Base-by-base conservation (phyloP, 2,888 invertebrate genomes). In the Zonitis immaculata region DNA sequence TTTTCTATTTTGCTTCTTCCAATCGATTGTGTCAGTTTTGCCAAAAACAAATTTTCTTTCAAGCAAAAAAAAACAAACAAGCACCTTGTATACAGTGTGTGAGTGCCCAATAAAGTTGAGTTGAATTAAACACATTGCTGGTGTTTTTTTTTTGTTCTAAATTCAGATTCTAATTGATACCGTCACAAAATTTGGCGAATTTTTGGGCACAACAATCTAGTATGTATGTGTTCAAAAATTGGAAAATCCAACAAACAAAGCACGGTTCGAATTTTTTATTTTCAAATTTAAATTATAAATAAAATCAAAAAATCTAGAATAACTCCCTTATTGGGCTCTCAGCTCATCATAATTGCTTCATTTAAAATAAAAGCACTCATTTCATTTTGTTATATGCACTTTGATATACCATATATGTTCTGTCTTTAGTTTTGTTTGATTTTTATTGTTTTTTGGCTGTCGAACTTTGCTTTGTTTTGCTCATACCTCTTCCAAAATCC, bases 391-490 rank as follows among this genome's bases (percentile, higher is more conserved):
- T 62, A 62, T 61, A 39, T 39, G 39, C 39, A 39, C 39, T 20
- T 39, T n/a, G n/a, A n/a, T n/a, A n/a, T n/a, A n/a, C n/a, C n/a
- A n/a, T 39, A 20, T 39, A 18, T 39, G 39, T 39, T 20, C 20
- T 39, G 39, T 39, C n/a, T n/a, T n/a, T n/a, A n/a, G n/a, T n/a
- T n/a, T 35, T 64, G 47, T 67, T 63, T 68, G 67, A 63, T 69
- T 68, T 59, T 63, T 54, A n/a, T n/a, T n/a, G n/a, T n/a, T n/a
- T 69, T 67, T 72, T 62, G 69, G 73, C 73, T 73, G 70, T 73
- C 72, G 76, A 76, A 76, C 75, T 74, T 75, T 76, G 76, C 76
- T 75, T 76, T 76, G 74, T 75, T n/a, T n/a, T 69, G 71, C 68
- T 68, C 65, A 25, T 6, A 44, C 68, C 66, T 61, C 57, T 56